Base-by-base conservation (phyloP, 2,113 vertebrate species). In the Microtus montanus region DNA sequence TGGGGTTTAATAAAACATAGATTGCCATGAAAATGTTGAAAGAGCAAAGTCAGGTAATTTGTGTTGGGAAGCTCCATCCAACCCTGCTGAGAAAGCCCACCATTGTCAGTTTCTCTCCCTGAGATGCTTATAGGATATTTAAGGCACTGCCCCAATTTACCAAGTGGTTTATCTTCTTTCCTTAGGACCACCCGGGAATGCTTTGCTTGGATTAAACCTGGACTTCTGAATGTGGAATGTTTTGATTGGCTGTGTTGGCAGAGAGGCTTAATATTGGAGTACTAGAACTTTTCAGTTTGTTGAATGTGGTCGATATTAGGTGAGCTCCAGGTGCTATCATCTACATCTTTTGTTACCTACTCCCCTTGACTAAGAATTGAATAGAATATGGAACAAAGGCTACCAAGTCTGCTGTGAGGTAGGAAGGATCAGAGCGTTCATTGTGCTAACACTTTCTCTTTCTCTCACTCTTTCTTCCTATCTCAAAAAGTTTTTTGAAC, bases 71-170 rank as follows among this genome's bases (percentile, higher is more conserved):
- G 19, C 5, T 58, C 54, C 54, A 58, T 20, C 19, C 54, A 58
- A 58, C 54, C 17, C 17, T 20, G 17, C 19, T 20, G 54, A 58
- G 54, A 58, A 58, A 58, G 19, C 54, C 54, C 19, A 58, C 54
- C 54, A 20, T 58, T 58, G 54, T 58, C 54, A 58, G 54, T 20
- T 58, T 17, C 54, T 58, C 19, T 20, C 54, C 19, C 54, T 58
- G 54, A 58, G 54, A 20, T 20, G 4, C 54, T 58, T 58, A 58
- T 58, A 58, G 20, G 5, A 19, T 19, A 58, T 19, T 58, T 17
- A 0, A 1, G 17, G 5, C 0, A 58, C 20, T 7, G 20, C 20
- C 54, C 54, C 20, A 58, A 5, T 58, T n/a, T n/a, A n/a, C n/a
- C n/a, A n/a, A n/a, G n/a, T n/a, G n/a, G n/a, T n/a, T n/a, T n/a